Evolutionary conservation across 2,113 vertebrate species (phyloP).

Genomic region (Charina bottae): DNA sequence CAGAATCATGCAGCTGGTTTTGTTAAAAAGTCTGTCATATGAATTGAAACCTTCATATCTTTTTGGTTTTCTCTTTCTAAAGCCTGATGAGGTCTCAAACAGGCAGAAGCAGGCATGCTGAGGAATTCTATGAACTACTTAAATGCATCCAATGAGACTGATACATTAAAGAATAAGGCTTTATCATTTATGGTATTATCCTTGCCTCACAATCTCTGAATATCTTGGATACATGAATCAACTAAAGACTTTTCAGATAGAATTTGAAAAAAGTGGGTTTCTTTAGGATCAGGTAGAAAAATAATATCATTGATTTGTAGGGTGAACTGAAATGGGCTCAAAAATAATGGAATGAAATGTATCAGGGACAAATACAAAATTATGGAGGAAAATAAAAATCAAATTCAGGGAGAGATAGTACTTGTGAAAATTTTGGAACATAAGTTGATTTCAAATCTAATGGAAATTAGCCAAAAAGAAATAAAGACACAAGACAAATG

Average conservation of each 20-base stretch:
- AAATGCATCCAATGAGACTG: background rate
- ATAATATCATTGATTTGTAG: background rate
- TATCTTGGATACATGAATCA: background rate
- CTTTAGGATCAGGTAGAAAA: background rate
- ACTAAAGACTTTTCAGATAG: background rate
- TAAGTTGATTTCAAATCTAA: no score
- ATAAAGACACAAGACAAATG: no score
- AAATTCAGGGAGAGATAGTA: no score
- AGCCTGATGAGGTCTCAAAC: background rate
- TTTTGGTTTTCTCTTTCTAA: background rate
- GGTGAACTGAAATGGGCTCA: background rate
- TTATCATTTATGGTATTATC: background rate
- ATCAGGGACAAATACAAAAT: no score
- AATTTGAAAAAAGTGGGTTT: background rate
- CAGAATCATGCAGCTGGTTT: constrained; percentile 3
- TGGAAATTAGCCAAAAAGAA: no score
- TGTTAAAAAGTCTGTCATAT: constrained; percentile 2
- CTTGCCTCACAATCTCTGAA: background rate
- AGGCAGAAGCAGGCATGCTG: background rate
- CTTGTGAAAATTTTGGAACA: no score
- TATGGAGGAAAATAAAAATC: no score
- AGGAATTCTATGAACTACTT: background rate
- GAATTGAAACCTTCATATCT: background rate
- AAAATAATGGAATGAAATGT: no score
- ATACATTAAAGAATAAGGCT: background rate